Base-by-base conservation (phyloP, 2,113 vertebrate species). In the Corythornis cristatus region DNA sequence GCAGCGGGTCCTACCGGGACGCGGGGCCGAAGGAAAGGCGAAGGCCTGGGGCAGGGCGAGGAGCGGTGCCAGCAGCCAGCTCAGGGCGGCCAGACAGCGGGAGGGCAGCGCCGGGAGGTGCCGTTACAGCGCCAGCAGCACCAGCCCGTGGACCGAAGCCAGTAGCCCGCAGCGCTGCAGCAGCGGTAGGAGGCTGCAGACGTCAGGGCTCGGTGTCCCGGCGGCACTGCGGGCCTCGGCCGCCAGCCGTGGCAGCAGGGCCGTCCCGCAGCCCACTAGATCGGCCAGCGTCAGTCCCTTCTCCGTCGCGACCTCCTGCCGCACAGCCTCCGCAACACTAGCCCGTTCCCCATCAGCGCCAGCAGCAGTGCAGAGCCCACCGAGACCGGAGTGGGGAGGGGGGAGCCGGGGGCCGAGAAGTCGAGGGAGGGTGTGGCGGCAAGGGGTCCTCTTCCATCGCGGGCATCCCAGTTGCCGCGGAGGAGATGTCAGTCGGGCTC, bases 281-380 rank as follows among this genome's bases (percentile, higher is more conserved):
- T 98, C 97, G 17, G 97, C 97, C 60, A 94, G 64, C 10, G 97
- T 97, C 92, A 98, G 68, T 98, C 97, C 93, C 97, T 90, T 65
- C 94, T 93, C 33, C 86, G 85, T 29, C 79, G 48, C 33, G 58
- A 43, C 43, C 57, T 26, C 33, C 96, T 89, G 35, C 96, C 91
- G 65, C 94, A 85, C 74, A 60, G 58, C 57, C 88, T 94, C 21
- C 94, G 86, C 58, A 98, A 90, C 64, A 97, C 97, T 9, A 83
- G 23, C 22, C 75, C 29, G 48, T 98, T 98, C 37, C 97, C 97
- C 6, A 95, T 82, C 86, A 96, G 81, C 8, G 96, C 94, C 70
- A 96, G 85, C 40, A 93, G 64, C 64, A 97, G 68, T 42, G 97
- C 83, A 73, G 81, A 43, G 15, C 85, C 91, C 48, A 95, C 91